Evolutionary conservation across 2,113 vertebrate genomes (phyloP).

Genomic region (Pelecanus crispus): DNA sequence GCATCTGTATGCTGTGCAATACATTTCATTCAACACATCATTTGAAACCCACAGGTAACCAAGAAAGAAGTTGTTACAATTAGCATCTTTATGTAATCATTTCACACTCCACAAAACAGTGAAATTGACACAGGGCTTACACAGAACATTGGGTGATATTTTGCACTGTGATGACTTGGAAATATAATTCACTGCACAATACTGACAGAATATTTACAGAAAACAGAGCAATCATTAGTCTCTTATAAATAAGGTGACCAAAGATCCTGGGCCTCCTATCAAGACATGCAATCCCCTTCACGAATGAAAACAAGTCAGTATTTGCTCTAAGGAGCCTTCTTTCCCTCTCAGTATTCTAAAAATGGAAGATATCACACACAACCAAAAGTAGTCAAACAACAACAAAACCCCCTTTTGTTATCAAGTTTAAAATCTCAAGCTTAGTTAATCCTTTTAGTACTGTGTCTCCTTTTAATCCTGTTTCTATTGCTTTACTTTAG

Average conservation of each 20-base stretch:
- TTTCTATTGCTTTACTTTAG: neutral
- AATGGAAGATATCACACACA: neutral
- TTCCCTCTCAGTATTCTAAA: neutral
- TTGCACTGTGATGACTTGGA: conserved; percentile 46
- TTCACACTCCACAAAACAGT: conserved; percentile 55
- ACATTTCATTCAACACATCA: conserved; percentile 40
- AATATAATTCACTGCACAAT: conserved; percentile 60
- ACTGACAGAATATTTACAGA: conserved; percentile 56
- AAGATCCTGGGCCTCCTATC: neutral
- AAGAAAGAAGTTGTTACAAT: conserved; percentile 30
- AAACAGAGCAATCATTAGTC: conserved; percentile 39
- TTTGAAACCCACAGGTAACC: conserved; percentile 36
- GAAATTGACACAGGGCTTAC: conserved; percentile 41
- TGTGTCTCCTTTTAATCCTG: neutral
- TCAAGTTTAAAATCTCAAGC: neutral
- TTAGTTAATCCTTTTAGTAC: neutral
- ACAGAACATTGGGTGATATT: conserved; percentile 26
- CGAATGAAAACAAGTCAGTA: neutral
- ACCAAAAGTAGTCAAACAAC: neutral
- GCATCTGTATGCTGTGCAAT: conserved; percentile 9
- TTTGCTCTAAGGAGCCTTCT: conserved; percentile 17
- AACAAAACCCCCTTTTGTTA: neutral
- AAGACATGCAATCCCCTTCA: neutral
- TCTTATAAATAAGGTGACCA: conserved; percentile 68
- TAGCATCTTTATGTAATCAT: conserved; percentile 50